These are phyloP conservation scores for Lateolabrax maculatus DNA, from an alignment of 2,797 vertebrate species.

Conservation along the genomic window DNA sequence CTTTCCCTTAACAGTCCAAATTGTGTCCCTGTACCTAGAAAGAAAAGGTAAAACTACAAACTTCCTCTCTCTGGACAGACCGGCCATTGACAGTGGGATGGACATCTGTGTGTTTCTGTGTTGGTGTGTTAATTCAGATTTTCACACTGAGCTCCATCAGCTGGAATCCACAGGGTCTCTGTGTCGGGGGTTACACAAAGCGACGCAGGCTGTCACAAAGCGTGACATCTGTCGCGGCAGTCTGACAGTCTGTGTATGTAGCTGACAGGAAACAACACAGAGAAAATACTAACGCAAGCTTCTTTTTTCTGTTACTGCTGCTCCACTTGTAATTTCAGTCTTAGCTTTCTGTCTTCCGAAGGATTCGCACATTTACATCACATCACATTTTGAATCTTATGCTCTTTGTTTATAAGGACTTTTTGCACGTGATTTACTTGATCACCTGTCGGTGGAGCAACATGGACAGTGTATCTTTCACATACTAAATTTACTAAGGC, in stretches of 20 bases:
- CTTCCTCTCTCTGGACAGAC: rapidly evolving
- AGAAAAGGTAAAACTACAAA: background rate
- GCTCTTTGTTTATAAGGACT: background rate
- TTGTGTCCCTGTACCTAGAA: background rate
- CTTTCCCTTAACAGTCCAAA: too few species aligned
- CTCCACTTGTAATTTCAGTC: background rate
- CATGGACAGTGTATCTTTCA: background rate
- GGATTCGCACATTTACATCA: too few species aligned
- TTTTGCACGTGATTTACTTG: background rate
- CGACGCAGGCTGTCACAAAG: constrained; percentile 19
- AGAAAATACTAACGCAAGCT: background rate
- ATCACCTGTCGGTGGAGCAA: background rate
- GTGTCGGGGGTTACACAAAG: background rate
- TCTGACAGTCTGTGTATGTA: constrained; percentile 4
- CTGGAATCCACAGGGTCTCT: constrained; percentile 32
- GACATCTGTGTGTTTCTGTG: background rate
- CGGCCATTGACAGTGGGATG: background rate
- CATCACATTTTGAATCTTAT: too few species aligned
- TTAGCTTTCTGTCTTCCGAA: background rate
- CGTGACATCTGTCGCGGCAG: background rate
- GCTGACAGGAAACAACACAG: background rate
- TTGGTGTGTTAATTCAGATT: background rate
- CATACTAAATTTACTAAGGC: constrained; percentile 1
- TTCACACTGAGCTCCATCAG: constrained; percentile 17
- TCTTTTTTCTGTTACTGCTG: background rate